Conservation (phyloP, 35 echinoderm and acorn worm species). For the Nesometra sesokonis region DNA sequence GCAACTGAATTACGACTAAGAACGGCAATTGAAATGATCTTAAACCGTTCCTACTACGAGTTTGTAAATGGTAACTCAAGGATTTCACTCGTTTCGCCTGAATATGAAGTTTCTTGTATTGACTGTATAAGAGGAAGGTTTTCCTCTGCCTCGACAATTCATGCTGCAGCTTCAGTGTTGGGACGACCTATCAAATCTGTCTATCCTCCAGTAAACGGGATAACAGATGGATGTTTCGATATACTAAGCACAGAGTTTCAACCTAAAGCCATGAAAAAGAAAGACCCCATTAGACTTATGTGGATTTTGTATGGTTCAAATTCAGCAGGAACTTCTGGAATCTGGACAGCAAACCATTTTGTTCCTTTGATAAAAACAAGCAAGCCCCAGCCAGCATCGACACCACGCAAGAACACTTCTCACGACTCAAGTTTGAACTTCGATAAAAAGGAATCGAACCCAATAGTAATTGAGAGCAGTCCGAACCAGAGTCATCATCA, state of each 20-base stretch:
- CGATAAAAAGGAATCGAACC: no score
- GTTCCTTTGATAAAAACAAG: conserved; percentile 9
- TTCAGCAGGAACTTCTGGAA: not conserved
- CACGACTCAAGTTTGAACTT: no score
- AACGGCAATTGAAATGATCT: conserved; percentile 1
- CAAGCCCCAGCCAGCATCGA: no score
- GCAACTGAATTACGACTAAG: conserved; percentile 15
- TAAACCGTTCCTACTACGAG: not conserved
- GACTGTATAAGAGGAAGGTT: not conserved
- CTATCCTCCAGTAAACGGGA: conserved; percentile 7
- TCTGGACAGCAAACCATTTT: conserved; percentile 21
- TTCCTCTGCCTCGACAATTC: conserved; percentile 21
- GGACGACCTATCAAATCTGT: not conserved
- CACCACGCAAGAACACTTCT: no score
- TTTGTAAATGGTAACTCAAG: not conserved
- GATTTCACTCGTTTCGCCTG: not conserved
- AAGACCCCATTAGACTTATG: not conserved
- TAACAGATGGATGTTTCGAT: not conserved
- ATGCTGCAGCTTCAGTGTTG: conserved; percentile 21
- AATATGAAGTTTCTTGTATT: not conserved
- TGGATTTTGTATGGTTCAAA: not conserved
- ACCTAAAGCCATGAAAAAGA: not conserved
- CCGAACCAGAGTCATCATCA: no score
- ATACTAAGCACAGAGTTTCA: conserved; percentile 1
- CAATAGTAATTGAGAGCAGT: no score